phyloP scores from a whole-genome alignment of 2,888 invertebrate genomes.

The Osedax frankpressi region DNA sequence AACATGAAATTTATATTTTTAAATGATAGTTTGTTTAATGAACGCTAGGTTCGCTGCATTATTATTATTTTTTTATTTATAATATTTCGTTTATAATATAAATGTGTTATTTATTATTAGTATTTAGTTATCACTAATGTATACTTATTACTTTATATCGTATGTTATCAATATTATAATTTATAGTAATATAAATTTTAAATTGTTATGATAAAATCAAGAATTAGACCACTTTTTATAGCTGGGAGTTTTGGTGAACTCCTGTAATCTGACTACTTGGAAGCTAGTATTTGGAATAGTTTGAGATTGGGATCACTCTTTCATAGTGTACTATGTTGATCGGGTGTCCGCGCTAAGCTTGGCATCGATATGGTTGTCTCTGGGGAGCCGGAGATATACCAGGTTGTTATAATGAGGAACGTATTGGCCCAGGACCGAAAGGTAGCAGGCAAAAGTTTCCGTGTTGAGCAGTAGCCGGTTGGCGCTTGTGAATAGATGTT shows the following conservation, averaged over 20 bases:
- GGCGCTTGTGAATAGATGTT: slow-evolving; percentile 85
- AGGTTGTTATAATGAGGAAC: slow-evolving; percentile 93
- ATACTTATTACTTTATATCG: too few relatives aligned
- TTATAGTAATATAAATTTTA: too few relatives aligned
- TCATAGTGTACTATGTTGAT: slow-evolving; percentile 63
- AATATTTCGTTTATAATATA: too few relatives aligned
- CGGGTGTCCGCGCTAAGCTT: slow-evolving; percentile 78
- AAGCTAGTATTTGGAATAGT: slow-evolving; percentile 78
- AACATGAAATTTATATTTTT: too few relatives aligned
- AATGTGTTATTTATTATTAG: too few relatives aligned
- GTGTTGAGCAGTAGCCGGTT: slow-evolving; percentile 96
- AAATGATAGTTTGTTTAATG: too few relatives aligned
- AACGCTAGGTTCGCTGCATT: too few relatives aligned
- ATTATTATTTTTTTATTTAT: too few relatives aligned
- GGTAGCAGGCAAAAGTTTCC: slow-evolving; percentile 99
- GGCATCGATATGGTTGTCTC: slow-evolving; percentile 85
- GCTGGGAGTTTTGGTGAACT: slow-evolving; percentile 87
- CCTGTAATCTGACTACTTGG: slow-evolving; percentile 96
- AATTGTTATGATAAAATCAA: too few relatives aligned
- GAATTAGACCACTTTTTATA: slow-evolving; percentile 23
- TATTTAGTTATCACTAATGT: too few relatives aligned
- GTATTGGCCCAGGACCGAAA: slow-evolving; percentile 97
- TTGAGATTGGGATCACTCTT: slow-evolving; percentile 73
- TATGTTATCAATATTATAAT: too few relatives aligned
- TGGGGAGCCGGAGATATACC: slow-evolving; percentile 69